These are phyloP conservation scores for Thymelicus sylvestris DNA, from an alignment of 2,888 invertebrate genomes.

Conservation along the genomic window DNA sequence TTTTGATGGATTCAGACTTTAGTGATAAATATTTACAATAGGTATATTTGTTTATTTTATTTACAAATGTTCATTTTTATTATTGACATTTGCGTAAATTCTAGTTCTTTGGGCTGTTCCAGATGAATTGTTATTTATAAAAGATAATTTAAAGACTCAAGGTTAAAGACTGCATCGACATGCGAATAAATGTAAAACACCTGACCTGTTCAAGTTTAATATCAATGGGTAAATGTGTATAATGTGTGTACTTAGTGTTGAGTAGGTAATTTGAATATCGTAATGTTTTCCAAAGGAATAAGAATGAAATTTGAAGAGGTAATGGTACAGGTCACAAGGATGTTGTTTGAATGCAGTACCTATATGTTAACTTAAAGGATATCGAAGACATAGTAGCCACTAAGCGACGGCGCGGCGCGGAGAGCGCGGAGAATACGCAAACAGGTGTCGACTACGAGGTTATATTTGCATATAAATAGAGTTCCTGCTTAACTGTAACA, in stretches of 20 bases:
- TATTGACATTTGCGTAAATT: not conserved
- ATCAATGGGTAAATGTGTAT: no score
- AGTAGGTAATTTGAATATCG: not conserved
- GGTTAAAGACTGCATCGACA: no score
- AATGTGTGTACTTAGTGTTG: no score
- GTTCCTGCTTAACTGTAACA: slow-evolving; percentile 85
- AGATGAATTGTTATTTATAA: no score
- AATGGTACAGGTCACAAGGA: slow-evolving; percentile 21
- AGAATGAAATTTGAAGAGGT: slow-evolving; percentile 42
- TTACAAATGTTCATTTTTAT: not conserved
- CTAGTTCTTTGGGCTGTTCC: no score
- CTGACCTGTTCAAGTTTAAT: no score
- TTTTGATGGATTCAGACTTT: slow-evolving; percentile 15
- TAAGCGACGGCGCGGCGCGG: slow-evolving; percentile 71
- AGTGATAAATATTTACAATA: not conserved
- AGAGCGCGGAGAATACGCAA: slow-evolving; percentile 82
- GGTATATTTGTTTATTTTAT: not conserved
- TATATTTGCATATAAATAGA: slow-evolving; percentile 85
- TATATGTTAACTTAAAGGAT: slow-evolving; percentile 71
- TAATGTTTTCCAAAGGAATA: slow-evolving; percentile 41
- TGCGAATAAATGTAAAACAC: no score
- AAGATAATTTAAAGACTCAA: no score
- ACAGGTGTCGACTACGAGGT: slow-evolving; percentile 84
- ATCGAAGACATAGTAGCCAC: slow-evolving; percentile 76
- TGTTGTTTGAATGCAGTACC: slow-evolving; percentile 50